These are phyloP conservation scores for Thecocarcelia acutangulata DNA, from an alignment of 2,888 invertebrate genomes.

Conservation along the genomic window DNA sequence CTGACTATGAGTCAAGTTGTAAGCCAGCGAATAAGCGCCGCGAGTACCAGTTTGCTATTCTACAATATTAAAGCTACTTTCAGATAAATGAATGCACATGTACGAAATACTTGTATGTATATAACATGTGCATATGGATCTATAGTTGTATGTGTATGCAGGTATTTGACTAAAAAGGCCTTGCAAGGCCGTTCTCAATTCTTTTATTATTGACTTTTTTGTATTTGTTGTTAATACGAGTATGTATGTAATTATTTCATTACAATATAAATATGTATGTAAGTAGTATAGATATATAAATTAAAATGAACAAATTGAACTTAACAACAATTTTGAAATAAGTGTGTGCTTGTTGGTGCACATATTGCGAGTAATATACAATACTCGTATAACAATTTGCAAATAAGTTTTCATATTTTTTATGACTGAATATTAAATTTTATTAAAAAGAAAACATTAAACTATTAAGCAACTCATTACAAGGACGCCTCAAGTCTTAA, in stretches of 20 bases:
- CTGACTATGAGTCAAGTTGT: conserved; percentile 18
- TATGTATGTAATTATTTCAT: too few relatives aligned
- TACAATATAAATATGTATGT: too few relatives aligned
- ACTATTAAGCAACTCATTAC: conserved; percentile 46
- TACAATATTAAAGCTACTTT: background rate
- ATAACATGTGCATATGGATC: background rate
- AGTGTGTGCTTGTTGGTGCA: background rate
- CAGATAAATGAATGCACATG: background rate
- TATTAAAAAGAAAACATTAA: conserved; percentile 27
- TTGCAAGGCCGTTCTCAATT: conserved; percentile 77
- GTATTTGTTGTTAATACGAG: conserved; percentile 33
- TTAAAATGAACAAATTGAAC: conserved; percentile 31
- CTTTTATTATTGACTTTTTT: conserved; percentile 42
- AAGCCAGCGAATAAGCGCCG: conserved; percentile 27
- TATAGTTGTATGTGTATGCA: background rate
- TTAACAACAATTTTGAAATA: background rate
- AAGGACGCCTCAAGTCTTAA: conserved; percentile 48
- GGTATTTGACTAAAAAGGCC: conserved; percentile 74
- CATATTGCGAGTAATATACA: conserved; percentile 8
- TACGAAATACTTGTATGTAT: background rate
- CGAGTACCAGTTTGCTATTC: conserved; percentile 10
- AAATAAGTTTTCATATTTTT: conserved; percentile 31
- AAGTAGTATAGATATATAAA: conserved; percentile 11
- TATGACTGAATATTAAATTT: conserved; percentile 36
- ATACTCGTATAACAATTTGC: background rate